Evolutionary conservation across 2,113 vertebrate genomes (phyloP).

Genomic region (Gopherus evgoodei): DNA sequence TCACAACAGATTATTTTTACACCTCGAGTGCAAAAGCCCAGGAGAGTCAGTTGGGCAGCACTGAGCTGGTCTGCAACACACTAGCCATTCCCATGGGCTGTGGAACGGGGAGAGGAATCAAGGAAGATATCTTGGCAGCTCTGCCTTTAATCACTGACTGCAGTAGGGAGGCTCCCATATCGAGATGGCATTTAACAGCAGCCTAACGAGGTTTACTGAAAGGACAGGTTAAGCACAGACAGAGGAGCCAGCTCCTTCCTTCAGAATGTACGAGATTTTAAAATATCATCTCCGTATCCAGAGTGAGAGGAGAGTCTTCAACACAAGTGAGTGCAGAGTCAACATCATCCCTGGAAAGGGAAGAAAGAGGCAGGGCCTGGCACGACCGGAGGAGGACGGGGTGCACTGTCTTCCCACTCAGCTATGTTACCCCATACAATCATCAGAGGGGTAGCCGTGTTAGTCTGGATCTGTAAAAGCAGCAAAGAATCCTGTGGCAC

Average conservation of each 20-base stretch:
- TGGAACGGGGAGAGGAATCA: neutral
- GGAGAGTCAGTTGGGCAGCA: neutral
- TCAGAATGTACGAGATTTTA: neutral
- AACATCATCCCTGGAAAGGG: neutral
- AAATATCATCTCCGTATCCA: neutral
- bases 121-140: neutral
- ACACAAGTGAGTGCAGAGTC: neutral
- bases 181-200: neutral
- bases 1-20: neutral
- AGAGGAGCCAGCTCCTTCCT: neutral
- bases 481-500: too few relatives aligned
- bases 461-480: too few relatives aligned
- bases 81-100: neutral
- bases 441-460: too few relatives aligned
- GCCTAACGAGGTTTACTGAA: neutral
- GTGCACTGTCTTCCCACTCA: neutral
- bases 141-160: neutral
- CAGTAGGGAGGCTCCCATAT: neutral
- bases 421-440: neutral
- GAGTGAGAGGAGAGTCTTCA: neutral
- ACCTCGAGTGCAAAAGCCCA: fast-evolving
- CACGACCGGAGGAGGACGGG: neutral
- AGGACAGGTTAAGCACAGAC: neutral
- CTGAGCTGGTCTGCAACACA: neutral
- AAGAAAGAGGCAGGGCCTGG: neutral